phyloP scores from a whole-genome alignment of 2,888 invertebrate genomes.

The Drosophila kambysellisi region DNA sequence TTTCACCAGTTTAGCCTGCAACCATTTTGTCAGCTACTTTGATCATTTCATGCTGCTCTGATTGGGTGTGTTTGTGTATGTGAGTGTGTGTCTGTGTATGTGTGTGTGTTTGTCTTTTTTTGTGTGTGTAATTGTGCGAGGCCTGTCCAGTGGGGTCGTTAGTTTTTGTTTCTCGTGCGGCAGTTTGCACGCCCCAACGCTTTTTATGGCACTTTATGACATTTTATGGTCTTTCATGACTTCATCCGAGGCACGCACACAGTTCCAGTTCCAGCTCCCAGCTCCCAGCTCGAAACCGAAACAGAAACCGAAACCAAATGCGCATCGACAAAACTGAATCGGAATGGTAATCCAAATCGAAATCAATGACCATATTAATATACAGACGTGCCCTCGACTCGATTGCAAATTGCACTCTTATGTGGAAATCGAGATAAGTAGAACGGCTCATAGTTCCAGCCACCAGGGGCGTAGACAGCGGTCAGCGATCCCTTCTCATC shows the following conservation, averaged over 20 bases:
- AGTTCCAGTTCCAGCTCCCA: neutral
- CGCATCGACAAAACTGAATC: slow-evolving; percentile 3
- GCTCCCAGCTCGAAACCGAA: slow-evolving; percentile 4
- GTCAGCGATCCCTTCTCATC: neutral
- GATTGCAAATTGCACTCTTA: slow-evolving; percentile 31
- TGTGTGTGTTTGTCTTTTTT: slow-evolving; percentile 31
- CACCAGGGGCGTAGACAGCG: neutral
- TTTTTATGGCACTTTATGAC: slow-evolving; percentile 61
- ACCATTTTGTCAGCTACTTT: slow-evolving; percentile 57
- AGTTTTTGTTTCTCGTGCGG: slow-evolving; percentile 40
- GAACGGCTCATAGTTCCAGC: neutral
- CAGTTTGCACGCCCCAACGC: slow-evolving; percentile 69
- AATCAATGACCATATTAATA: slow-evolving; percentile 73
- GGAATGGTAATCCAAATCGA: slow-evolving; percentile 46
- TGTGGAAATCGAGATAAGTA: slow-evolving; percentile 1
- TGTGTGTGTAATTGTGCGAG: slow-evolving; percentile 11
- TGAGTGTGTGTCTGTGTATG: slow-evolving; percentile 21
- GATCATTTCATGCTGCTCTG: slow-evolving; percentile 52
- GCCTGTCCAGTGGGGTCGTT: slow-evolving; percentile 38
- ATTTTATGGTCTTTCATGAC: slow-evolving; percentile 43
- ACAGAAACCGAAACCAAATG: slow-evolving; percentile 11
- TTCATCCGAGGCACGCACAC: slow-evolving; percentile 43
- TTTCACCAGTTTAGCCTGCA: slow-evolving; percentile 39
- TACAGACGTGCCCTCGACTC: slow-evolving; percentile 51
- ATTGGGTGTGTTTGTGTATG: slow-evolving; percentile 28